Conservation (phyloP, 2,113 vertebrate species). For the Cygnus atratus region DNA sequence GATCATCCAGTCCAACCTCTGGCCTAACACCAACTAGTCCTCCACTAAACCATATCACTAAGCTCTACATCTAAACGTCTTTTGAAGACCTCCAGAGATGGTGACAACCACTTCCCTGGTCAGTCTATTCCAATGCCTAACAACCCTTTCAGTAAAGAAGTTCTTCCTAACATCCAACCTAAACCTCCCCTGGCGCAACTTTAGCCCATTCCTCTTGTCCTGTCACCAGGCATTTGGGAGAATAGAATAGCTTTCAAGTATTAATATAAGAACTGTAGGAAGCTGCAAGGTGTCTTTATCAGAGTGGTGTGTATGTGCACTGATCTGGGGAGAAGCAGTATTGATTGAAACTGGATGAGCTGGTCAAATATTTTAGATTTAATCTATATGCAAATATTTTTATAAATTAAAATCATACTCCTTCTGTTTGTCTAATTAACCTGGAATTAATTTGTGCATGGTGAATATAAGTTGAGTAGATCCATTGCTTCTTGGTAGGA, state of each 20-base stretch:
- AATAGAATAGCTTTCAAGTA: not conserved
- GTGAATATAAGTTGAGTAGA: not conserved
- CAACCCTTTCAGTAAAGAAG: too few relatives aligned
- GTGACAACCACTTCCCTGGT: too few relatives aligned
- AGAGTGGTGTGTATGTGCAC: rapidly evolving
- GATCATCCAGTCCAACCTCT: too few relatives aligned
- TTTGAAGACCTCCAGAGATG: too few relatives aligned
- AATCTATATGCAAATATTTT: not conserved
- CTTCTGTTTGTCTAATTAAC: not conserved
- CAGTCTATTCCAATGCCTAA: too few relatives aligned
- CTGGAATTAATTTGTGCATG: not conserved
- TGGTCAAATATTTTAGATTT: not conserved
- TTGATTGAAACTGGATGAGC: not conserved
- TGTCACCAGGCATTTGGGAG: too few relatives aligned
- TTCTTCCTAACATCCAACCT: too few relatives aligned
- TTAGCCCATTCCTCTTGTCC: too few relatives aligned
- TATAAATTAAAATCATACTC: not conserved
- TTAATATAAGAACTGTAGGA: not conserved
- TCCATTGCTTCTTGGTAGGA: not conserved
- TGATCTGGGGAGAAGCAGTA: not conserved
- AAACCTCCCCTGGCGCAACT: too few relatives aligned
- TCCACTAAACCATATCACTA: too few relatives aligned
- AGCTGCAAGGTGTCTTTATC: not conserved
- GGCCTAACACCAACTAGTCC: too few relatives aligned
- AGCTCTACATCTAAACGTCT: too few relatives aligned